phyloP scores from a whole-genome alignment of 2,888 invertebrate species.

The Mycalesis mineus region DNA sequence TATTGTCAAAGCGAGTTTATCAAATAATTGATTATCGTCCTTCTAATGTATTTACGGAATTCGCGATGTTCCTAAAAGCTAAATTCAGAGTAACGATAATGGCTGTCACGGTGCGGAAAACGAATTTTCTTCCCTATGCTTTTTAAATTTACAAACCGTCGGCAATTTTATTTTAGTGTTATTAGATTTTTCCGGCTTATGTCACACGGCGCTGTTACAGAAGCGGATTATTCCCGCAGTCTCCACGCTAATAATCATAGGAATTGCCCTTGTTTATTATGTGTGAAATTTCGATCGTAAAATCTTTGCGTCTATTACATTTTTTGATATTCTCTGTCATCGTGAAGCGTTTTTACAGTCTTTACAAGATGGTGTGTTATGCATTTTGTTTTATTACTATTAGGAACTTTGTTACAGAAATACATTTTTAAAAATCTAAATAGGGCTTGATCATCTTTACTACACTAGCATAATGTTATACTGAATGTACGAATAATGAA shows the following conservation, averaged over 20 bases:
- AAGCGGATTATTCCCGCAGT: slow-evolving; percentile 74
- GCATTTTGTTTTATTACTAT: too few species aligned
- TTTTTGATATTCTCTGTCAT: slow-evolving; percentile 22
- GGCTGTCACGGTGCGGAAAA: slow-evolving; percentile 69
- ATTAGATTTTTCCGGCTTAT: slow-evolving; percentile 78
- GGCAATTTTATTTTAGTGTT: slow-evolving; percentile 79
- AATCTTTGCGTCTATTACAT: slow-evolving; percentile 35
- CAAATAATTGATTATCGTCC: slow-evolving; percentile 19
- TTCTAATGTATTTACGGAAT: slow-evolving; percentile 47
- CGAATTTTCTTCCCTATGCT: slow-evolving; percentile 72
- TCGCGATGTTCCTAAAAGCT: slow-evolving; percentile 54
- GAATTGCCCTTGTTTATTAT: slow-evolving; percentile 76
- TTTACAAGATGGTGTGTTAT: too few species aligned
- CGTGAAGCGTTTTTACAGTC: neutral
- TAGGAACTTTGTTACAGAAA: too few species aligned
- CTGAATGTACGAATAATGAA: slow-evolving; percentile 67
- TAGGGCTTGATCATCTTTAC: neutral
- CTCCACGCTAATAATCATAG: slow-evolving; percentile 77
- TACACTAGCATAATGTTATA: slow-evolving; percentile 15
- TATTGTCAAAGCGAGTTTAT: neutral
- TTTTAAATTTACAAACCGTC: slow-evolving; percentile 75
- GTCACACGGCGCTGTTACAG: slow-evolving; percentile 71
- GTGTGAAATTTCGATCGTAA: slow-evolving; percentile 73
- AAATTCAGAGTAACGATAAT: slow-evolving; percentile 75
- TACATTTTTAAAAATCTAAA: too few species aligned